Base-by-base conservation (phyloP, 2,797 vertebrate genomes). In the Galaxias olidus region DNA sequence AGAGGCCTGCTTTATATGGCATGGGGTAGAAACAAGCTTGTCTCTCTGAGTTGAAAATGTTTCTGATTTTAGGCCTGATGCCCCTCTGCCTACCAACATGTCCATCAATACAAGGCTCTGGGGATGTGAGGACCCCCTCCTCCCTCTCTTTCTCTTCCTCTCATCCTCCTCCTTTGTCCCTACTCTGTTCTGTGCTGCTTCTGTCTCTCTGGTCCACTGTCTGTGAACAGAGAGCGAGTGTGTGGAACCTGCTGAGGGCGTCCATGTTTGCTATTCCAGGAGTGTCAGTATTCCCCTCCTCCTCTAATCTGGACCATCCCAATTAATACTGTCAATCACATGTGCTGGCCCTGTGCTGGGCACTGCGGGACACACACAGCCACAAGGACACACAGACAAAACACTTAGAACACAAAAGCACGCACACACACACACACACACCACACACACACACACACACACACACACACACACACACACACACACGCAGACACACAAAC, bases 251-350 rank as follows among this genome's bases (percentile, higher is more conserved):
- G 13, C 11, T 13, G 10, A 49, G 13, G 19, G 9, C 46, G 15
- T 43, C 17, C 12, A 50, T 42, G 15, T 4, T 51, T 43, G 45
- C 59, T 83, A 84, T 86, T 81, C 83, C 44, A 17, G 58, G 59
- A 62, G 63, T 41, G 55, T 87, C 75, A 81, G 77, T 84, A 86
- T 87, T 88, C 84, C 50, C 68, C 60, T 63, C 68, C 71, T 81
- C 82, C 71, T 66, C 70, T 65, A 11, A 58, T 68, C 69, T 67
- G 68, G 66, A 48, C 69, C 72, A 74, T 76, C 59, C 77, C 86
- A 87, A 87, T 86, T 87, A 87, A 75, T 76, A 73, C 80, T 84
- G 83, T 76, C 81, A 77, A 81, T 87, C 83, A 80, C 63, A 49
- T 45, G 19, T 20, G 50, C 45, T 1, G 8, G 45, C 45, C 45